Evolutionary conservation across 2,888 invertebrate genomes (phyloP).

Genomic region (Eutolmus rufibarbis): DNA sequence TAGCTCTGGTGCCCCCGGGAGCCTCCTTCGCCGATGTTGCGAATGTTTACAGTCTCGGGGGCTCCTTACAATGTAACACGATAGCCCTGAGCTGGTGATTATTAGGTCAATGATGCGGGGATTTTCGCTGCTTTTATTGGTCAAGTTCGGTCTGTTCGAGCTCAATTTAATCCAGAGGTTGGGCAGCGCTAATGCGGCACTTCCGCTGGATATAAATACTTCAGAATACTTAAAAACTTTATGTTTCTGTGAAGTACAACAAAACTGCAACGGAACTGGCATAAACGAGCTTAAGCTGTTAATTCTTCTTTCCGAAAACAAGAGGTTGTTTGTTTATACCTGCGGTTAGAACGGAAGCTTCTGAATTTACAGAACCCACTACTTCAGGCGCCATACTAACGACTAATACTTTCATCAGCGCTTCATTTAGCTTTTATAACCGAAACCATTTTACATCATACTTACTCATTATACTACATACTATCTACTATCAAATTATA

Average conservation of each 20-base stretch:
- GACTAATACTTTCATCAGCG: too few species aligned
- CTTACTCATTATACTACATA: too few species aligned
- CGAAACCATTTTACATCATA: too few species aligned
- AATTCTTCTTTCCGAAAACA: not conserved
- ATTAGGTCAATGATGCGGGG: not conserved
- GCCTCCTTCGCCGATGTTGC: not conserved
- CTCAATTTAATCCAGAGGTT: not conserved
- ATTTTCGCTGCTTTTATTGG: not conserved
- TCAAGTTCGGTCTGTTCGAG: conserved; percentile 6
- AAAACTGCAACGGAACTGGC: not conserved
- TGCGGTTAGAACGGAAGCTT: not conserved
- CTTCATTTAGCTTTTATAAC: too few species aligned
- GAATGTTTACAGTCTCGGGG: not conserved
- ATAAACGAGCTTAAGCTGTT: not conserved
- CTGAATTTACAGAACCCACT: too few species aligned
- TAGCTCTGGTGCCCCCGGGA: not conserved
- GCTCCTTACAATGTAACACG: not conserved
- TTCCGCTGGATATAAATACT: not conserved
- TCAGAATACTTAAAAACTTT: not conserved
- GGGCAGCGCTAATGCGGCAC: not conserved
- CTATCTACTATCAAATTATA: too few species aligned
- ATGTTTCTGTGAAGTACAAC: not conserved
- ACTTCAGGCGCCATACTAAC: too few species aligned
- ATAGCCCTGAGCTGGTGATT: not conserved
- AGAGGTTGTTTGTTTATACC: not conserved